Percentiles rank a stretch among this genome's conserved stretches.
phyloP scores from a whole-genome alignment of 2,888 invertebrate species.

The Clunio marinus region DNA sequence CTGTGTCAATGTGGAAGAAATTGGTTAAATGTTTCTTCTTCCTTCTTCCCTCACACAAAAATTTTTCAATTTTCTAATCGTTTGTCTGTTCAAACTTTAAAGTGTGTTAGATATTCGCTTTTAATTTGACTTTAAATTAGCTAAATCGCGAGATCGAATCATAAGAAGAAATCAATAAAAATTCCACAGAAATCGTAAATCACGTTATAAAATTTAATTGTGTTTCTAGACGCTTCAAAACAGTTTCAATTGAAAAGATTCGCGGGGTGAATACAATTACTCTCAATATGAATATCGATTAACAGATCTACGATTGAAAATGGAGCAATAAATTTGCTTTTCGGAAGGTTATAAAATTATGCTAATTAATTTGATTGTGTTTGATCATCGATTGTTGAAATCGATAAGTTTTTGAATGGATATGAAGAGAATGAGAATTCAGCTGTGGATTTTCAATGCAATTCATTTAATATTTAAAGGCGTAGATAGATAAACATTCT shows the following conservation, averaged over 20 bases:
- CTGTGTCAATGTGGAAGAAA: background rate
- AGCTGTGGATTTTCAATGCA: too few species aligned
- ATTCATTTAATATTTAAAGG: too few species aligned
- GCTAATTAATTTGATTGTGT: constrained; percentile 39
- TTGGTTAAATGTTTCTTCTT: background rate
- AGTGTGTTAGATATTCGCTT: constrained; percentile 28
- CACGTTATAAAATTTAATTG: constrained; percentile 34
- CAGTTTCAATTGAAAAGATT: background rate
- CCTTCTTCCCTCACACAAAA: background rate
- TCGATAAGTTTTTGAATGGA: background rate
- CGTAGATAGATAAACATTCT: too few species aligned
- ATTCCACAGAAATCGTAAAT: constrained; percentile 36
- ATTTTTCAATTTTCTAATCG: background rate
- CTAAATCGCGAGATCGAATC: constrained; percentile 7
- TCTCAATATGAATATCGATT: constrained; percentile 19
- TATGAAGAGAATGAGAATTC: too few species aligned
- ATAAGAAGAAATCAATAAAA: background rate
- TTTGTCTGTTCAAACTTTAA: background rate
- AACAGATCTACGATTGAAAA: constrained; percentile 29
- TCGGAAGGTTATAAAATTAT: constrained; percentile 29
- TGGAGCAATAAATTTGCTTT: constrained; percentile 34
- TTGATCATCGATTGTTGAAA: constrained; percentile 28
- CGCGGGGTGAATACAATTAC: constrained; percentile 27
- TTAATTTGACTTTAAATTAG: constrained; percentile 34
- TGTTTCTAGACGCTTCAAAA: background rate